A percentile compares a stretch with the other conserved stretches of the same genome.
Evolutionary conservation across 2,113 vertebrate species (phyloP).

Genomic region (Pedionomus torquatus): DNA sequence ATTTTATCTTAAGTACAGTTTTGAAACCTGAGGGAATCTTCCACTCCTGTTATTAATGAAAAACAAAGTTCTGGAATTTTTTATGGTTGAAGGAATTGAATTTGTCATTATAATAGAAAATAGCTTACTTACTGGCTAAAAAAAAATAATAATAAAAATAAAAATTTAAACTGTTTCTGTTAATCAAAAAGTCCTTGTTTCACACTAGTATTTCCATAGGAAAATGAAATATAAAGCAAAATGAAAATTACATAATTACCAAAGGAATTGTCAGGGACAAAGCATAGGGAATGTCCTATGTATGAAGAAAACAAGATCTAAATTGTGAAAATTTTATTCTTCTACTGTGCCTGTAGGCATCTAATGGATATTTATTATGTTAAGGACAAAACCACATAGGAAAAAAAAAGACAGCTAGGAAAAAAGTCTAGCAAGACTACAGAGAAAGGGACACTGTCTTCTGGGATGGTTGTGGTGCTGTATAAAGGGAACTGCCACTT

Average conservation of each 20-base stretch:
- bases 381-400: not conserved
- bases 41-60: not conserved
- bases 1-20: not conserved
- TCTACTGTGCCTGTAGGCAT: not conserved
- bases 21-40: not conserved
- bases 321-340: not conserved
- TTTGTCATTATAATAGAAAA: not conserved
- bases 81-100: not conserved
- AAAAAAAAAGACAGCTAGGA: not conserved
- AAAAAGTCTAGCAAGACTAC: not conserved
- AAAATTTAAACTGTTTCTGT: not conserved
- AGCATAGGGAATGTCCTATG: not conserved
- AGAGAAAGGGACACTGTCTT: not conserved
- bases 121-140: not conserved
- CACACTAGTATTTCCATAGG: not conserved
- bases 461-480: not conserved
- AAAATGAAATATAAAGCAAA: not conserved
- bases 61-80: not conserved
- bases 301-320: not conserved
- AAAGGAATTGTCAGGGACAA: not conserved
- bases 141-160: not conserved
- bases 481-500: not conserved
- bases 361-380: not conserved
- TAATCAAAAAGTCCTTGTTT: not conserved
- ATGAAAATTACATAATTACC: not conserved